Percentiles rank a stretch among this genome's conserved stretches.
These are phyloP conservation scores for Scrobipalpa atriplicella DNA, from an alignment of 2,888 invertebrate genomes.

Conservation along the genomic window DNA sequence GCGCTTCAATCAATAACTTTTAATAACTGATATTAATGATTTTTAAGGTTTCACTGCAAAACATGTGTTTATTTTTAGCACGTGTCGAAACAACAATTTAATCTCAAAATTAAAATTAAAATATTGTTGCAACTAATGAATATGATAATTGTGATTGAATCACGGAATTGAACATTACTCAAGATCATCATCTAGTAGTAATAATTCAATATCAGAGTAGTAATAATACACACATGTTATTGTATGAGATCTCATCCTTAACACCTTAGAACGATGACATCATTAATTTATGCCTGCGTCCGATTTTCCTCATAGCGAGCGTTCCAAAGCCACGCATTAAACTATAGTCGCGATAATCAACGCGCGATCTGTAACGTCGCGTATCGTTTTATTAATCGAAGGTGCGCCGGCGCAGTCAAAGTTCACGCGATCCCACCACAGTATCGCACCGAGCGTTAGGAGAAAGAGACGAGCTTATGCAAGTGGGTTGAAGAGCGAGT, in stretches of 20 bases:
- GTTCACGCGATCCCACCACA: constrained; percentile 78
- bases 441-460: constrained; percentile 71
- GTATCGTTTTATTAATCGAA: constrained; percentile 73
- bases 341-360: constrained; percentile 65
- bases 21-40: not conserved
- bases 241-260: not conserved
- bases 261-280: constrained; percentile 3
- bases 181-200: not conserved
- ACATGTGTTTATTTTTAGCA: not conserved
- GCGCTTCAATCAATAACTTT: not conserved
- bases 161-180: not conserved
- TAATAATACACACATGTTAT: not conserved
- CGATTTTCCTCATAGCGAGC: constrained; percentile 18
- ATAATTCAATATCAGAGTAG: not conserved
- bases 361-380: constrained; percentile 72
- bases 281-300: constrained; percentile 21
- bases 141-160: not conserved
- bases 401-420: constrained; percentile 67
- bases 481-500: constrained; percentile 36
- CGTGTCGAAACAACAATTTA: not conserved
- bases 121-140: not conserved
- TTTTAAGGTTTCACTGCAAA: not conserved
- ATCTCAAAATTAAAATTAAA: not conserved
- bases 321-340: constrained; percentile 43
- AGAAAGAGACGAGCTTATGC: constrained; percentile 53